phyloP scores from a whole-genome alignment of 1,140 invertebrate genomes.

The Nixonia krombeini region DNA sequence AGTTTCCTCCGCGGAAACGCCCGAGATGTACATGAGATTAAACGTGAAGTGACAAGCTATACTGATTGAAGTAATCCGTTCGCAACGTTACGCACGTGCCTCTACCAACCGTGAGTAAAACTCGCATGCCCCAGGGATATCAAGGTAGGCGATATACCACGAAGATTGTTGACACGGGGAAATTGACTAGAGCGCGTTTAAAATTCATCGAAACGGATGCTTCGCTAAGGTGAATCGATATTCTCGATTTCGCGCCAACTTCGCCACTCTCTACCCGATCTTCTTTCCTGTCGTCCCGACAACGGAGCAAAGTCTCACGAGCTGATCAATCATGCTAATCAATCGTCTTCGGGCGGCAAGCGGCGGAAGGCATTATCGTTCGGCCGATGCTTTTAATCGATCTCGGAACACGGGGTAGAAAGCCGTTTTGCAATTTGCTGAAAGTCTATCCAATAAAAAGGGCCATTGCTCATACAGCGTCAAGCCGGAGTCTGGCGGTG shows the following conservation, averaged over 20 bases:
- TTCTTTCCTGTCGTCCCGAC: no score
- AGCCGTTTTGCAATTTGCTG: no score
- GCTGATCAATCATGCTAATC: neutral
- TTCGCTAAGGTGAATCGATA: neutral
- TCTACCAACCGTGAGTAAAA: neutral
- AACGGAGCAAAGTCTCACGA: neutral
- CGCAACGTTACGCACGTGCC: neutral
- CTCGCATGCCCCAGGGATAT: neutral
- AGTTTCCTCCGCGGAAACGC: no score
- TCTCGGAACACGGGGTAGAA: no score
- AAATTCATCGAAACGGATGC: constrained; percentile 2
- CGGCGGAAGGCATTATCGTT: no score
- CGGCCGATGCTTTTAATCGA: no score
- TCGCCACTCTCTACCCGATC: neutral
- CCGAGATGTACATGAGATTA: no score
- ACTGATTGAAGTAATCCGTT: neutral
- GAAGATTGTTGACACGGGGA: neutral
- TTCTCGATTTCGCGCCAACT: neutral
- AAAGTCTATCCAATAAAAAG: no score
- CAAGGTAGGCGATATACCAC: neutral
- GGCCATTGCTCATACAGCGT: neutral
- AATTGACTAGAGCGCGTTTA: constrained; percentile 1
- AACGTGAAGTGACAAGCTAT: no score
- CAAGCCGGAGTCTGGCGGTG: neutral
- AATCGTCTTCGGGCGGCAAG: no score